Conservation (phyloP, 2,888 invertebrate genomes). For the Petrophora chlorosata region DNA sequence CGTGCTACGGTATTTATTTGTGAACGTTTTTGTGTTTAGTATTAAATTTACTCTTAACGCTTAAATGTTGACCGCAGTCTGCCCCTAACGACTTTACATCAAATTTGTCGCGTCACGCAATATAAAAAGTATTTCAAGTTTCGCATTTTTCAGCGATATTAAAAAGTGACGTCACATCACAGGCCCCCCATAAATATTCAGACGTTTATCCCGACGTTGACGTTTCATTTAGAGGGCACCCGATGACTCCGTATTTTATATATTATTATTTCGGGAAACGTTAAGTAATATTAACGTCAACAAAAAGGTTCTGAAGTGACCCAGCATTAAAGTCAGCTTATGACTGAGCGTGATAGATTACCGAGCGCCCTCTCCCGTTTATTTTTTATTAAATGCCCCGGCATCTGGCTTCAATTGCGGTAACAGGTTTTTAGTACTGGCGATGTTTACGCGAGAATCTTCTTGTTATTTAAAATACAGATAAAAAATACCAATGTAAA, state of each 20-base stretch:
- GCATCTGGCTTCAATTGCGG: slow-evolving; percentile 76
- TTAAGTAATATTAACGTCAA: slow-evolving; percentile 78
- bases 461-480: slow-evolving; percentile 42
- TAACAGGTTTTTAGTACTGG: slow-evolving; percentile 65
- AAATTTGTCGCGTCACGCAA: slow-evolving; percentile 31
- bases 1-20: slow-evolving; percentile 23
- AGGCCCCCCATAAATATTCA: slow-evolving; percentile 53
- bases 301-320: slow-evolving; percentile 81
- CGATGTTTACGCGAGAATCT: slow-evolving; percentile 51
- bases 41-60: slow-evolving; percentile 6
- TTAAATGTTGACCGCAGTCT: slow-evolving; percentile 20
- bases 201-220: slow-evolving; percentile 66
- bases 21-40: slow-evolving; percentile 9
- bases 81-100: slow-evolving; percentile 25
- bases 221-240: slow-evolving; percentile 66
- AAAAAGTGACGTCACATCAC: slow-evolving; percentile 48
- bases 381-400: slow-evolving; percentile 77
- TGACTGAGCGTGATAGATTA: slow-evolving; percentile 80
- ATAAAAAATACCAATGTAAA: slow-evolving; percentile 42
- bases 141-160: slow-evolving; percentile 49
- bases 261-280: slow-evolving; percentile 59
- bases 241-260: slow-evolving; percentile 70
- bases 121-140: slow-evolving; percentile 45
- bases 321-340: slow-evolving; percentile 82
- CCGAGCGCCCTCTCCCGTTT: slow-evolving; percentile 65